A percentile compares a stretch with the other conserved stretches of the same genome.
Conservation (phyloP, 2,797 vertebrate genomes). For the Malacoraja senta region DNA sequence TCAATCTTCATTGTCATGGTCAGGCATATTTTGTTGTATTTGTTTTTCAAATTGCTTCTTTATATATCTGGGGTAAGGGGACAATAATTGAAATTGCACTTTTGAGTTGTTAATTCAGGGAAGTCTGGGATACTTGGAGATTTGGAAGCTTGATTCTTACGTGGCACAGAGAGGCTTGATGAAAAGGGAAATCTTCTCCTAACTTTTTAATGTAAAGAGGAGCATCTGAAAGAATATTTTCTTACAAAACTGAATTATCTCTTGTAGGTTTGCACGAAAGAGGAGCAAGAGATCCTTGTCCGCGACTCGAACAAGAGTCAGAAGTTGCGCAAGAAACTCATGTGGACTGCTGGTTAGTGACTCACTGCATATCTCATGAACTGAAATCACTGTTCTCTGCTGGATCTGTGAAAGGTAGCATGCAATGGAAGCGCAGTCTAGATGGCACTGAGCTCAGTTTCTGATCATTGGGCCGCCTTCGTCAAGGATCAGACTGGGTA, state of each 20-base stretch:
- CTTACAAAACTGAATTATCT: background rate
- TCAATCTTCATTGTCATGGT: background rate
- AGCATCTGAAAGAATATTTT: background rate
- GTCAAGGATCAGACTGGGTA: background rate
- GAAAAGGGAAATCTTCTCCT: background rate
- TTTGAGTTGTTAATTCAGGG: background rate
- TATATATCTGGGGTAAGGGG: background rate
- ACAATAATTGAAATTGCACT: background rate
- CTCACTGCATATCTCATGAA: slow-evolving; percentile 2
- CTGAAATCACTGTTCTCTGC: background rate
- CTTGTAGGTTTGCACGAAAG: slow-evolving; percentile 83
- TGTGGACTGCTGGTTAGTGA: slow-evolving; percentile 68
- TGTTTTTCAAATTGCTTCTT: background rate
- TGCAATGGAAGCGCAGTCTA: background rate
- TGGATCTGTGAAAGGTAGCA: no score
- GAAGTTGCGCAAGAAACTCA: slow-evolving; percentile 86
- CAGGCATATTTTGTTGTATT: background rate
- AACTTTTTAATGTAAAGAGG: background rate
- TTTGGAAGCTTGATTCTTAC: background rate
- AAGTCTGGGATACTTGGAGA: background rate
- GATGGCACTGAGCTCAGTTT: background rate
- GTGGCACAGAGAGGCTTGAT: background rate
- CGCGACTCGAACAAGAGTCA: slow-evolving; percentile 97
- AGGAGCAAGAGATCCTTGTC: slow-evolving; percentile 87
- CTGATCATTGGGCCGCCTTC: background rate